Evolutionary conservation across 1,140 invertebrate genomes (phyloP), one percentile per base, ranked within the genome.

Genomic region (Myzus persicae): DNA sequence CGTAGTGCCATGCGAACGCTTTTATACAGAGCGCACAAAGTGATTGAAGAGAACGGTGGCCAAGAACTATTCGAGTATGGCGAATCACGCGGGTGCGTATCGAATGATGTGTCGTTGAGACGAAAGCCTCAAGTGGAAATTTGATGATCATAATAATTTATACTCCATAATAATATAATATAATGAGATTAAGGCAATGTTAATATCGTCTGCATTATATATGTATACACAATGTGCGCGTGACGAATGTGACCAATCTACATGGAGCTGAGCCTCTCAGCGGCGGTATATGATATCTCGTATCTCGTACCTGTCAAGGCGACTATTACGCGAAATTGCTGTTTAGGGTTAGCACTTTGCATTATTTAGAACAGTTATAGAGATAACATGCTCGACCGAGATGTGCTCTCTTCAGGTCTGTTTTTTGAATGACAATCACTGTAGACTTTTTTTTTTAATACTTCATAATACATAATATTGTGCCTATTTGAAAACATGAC

Each of bases 141-240:
- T 76, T 76, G 59, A 76, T 76, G 59, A 76, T n/a, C 31, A n/a
- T 76, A n/a, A 76, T 76, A 76, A 59, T n/a, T n/a, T n/a, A n/a
- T 31, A 59, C 9, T 59, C n/a, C n/a, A 59, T 48, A n/a, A 51
- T 51, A 51, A 51, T 51, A 51, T n/a, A 36, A 76, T 76, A 76
- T 76, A 76, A n/a, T 76, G 36, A 76, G 59, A 14, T 76, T 76
- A n/a, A 9, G n/a, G 59, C 11, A 76, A 76, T 67, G 59, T 67
- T 67, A 46, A 46, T 48, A 76, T 36, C 59, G 14, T 76, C 14
- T 76, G 36, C 31, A 76, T 76, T n/a, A n/a, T 76, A n/a, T n/a
- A 76, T n/a, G 18, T 76, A 76, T 67, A n/a, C 31, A 67, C n/a
- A 67, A n/a, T 9, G 11, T 67, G 59, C 5, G 59, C 4, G n/a